Percentiles rank a stretch among this genome's conserved stretches.
phyloP scores from a whole-genome alignment of 2,113 vertebrate genomes.

The Orycteropus afer region DNA sequence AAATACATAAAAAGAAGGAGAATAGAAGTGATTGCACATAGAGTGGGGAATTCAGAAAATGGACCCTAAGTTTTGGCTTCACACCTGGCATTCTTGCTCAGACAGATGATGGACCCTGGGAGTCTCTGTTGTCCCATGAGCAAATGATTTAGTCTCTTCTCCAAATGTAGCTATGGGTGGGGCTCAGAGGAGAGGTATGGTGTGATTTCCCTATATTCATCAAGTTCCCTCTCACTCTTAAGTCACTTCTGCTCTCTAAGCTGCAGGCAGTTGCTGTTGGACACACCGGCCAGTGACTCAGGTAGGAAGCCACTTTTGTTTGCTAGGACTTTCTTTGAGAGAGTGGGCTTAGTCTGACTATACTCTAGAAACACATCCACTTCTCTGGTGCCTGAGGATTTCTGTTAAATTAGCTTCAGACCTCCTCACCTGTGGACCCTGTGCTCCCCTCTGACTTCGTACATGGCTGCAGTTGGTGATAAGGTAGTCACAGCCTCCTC shows the following conservation, averaged over 20 bases:
- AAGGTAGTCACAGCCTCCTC: background rate
- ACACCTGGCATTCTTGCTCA: too few species aligned
- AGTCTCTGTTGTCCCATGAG: background rate
- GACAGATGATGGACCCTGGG: background rate
- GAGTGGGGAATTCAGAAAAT: background rate
- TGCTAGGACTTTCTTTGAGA: constrained; percentile 14
- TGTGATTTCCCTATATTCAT: background rate
- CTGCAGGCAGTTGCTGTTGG: background rate
- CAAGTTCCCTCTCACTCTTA: background rate
- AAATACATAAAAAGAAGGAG: background rate
- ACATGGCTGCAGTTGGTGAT: background rate
- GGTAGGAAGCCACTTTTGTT: constrained; percentile 55
- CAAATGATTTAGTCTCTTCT: background rate
- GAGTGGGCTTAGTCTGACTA: background rate
- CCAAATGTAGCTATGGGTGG: constrained; percentile 40
- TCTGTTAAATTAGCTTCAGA: background rate
- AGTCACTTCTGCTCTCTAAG: constrained; percentile 33
- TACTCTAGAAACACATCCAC: background rate
- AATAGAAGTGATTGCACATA: background rate
- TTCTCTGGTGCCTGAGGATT: background rate
- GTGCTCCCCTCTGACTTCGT: background rate
- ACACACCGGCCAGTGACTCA: background rate
- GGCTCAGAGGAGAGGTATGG: background rate
- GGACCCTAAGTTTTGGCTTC: background rate
- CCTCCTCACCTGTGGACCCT: background rate